phyloP scores from a whole-genome alignment of 2,797 vertebrate genomes.

The Bufotes viridis region DNA sequence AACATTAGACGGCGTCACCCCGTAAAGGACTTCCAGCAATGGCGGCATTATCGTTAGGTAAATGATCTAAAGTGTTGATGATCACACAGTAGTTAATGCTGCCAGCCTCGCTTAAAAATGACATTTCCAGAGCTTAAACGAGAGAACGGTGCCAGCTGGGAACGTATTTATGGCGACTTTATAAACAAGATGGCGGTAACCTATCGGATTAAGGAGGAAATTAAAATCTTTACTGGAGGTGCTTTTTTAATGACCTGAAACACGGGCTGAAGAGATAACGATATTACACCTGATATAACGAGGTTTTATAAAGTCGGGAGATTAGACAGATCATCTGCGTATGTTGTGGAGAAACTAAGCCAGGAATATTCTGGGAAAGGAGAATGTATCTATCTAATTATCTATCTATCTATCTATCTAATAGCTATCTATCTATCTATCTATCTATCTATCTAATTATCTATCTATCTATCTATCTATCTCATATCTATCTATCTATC shows the following conservation, averaged over 20 bases:
- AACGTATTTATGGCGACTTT: constrained; percentile 70
- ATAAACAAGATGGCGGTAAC: constrained; percentile 82
- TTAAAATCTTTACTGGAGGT: constrained; percentile 84
- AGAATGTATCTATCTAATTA: too few relatives aligned
- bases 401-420: too few relatives aligned
- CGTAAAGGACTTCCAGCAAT: constrained; percentile 73
- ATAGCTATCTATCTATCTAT: constrained; percentile 8
- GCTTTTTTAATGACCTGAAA: constrained; percentile 92
- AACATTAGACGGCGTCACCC: constrained; percentile 69
- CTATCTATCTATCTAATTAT: constrained; percentile 1
- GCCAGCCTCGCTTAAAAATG: constrained; percentile 70
- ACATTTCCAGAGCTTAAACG: constrained; percentile 74
- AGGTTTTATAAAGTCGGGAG: constrained; percentile 90
- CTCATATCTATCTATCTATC: not conserved
- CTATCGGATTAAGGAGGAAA: constrained; percentile 85
- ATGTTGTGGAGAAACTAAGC: constrained; percentile 60
- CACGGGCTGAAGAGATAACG: constrained; percentile 93
- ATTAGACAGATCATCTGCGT: constrained; percentile 80
- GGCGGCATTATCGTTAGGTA: constrained; percentile 79
- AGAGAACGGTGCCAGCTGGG: constrained; percentile 70
- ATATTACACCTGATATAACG: constrained; percentile 98
- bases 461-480: not conserved
- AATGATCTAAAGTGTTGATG: constrained; percentile 81
- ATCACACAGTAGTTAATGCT: constrained; percentile 74
- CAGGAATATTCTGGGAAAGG: not conserved